Percentiles rank a stretch among this genome's conserved stretches.
phyloP scores from a whole-genome alignment of 2,113 vertebrate species.

The Zosterops japonicus region DNA sequence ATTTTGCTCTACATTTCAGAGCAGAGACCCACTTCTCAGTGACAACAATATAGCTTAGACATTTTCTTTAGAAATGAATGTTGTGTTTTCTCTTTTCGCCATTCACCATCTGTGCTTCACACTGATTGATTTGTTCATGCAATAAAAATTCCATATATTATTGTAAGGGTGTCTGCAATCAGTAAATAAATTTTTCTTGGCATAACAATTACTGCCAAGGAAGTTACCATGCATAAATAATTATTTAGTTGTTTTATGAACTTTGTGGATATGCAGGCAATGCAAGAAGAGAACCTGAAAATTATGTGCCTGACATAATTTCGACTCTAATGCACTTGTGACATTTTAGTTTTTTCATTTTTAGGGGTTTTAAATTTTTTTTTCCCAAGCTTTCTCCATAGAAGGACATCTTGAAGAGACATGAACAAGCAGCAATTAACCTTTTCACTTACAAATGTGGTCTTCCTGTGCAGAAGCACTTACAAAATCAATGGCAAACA shows the following conservation, averaged over 20 bases:
- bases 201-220: background rate
- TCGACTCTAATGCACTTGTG: background rate
- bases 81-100: background rate
- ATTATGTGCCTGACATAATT: background rate
- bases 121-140: background rate
- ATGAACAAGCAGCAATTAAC: background rate
- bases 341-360: background rate
- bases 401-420: background rate
- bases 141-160: background rate
- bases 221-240: background rate
- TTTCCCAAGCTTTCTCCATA: background rate
- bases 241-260: background rate
- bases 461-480: background rate
- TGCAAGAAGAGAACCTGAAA: background rate
- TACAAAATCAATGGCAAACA: background rate
- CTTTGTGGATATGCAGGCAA: background rate
- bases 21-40: constrained; percentile 12
- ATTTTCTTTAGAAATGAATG: background rate
- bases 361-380: background rate
- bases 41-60: background rate
- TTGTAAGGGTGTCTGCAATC: background rate
- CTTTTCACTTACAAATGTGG: background rate
- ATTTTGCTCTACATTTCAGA: constrained; percentile 52
- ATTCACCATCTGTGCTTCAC: background rate
- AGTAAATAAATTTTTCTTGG: constrained; percentile 14